A percentile compares a stretch with the other conserved stretches of the same genome.
Conservation (phyloP, 1,140 invertebrate species). For the Drosophila mojavensis region DNA sequence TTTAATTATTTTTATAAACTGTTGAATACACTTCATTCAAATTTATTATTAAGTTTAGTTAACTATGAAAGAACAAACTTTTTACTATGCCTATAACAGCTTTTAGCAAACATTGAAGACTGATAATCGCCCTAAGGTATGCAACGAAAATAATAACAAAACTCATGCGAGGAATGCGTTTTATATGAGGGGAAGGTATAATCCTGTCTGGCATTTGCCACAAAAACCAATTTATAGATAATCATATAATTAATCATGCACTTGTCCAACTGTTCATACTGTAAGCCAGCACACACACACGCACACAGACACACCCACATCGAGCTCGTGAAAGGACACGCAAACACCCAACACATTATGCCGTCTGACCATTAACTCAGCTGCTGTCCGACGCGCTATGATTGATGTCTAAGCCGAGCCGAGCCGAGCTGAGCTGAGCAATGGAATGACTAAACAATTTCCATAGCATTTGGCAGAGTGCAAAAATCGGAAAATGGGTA, state of each 20-base stretch:
- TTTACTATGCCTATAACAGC: no score
- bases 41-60: no score
- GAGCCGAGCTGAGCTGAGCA: not conserved
- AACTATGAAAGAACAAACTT: no score
- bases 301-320: not conserved
- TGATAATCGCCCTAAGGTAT: slow-evolving; percentile 30
- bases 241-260: slow-evolving; percentile 82
- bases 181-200: not conserved
- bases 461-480: slow-evolving; percentile 30
- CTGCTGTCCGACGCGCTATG: slow-evolving; percentile 65
- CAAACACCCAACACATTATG: slow-evolving; percentile 76
- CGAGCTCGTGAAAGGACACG: slow-evolving; percentile 51
- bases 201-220: slow-evolving; percentile 23
- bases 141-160: slow-evolving; percentile 11
- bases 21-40: no score
- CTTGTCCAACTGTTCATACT: slow-evolving; percentile 61
- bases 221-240: slow-evolving; percentile 78
- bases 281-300: slow-evolving; percentile 9
- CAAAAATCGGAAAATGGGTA: slow-evolving; percentile 60
- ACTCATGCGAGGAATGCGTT: not conserved
- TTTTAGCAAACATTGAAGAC: slow-evolving; percentile 11
- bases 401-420: slow-evolving; percentile 58
- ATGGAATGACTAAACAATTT: slow-evolving; percentile 71
- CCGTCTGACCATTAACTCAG: slow-evolving; percentile 67
- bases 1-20: no score